These are phyloP conservation scores for Polydrusus cervinus DNA, from an alignment of 2,888 invertebrate genomes.

Conservation along the genomic window DNA sequence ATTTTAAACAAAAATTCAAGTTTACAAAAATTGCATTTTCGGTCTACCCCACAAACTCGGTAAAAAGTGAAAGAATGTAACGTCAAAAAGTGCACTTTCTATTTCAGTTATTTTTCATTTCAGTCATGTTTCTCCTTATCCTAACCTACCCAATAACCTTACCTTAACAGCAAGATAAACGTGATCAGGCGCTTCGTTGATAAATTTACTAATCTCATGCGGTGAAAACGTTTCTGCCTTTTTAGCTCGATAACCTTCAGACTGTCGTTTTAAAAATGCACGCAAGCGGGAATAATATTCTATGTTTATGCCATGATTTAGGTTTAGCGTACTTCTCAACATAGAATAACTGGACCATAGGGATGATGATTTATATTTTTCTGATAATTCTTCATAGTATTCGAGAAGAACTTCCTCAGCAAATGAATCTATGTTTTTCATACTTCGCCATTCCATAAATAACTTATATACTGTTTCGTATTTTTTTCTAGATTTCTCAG, in stretches of 20 bases:
- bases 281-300: conserved; percentile 48
- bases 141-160: conserved; percentile 4
- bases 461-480: conserved; percentile 52
- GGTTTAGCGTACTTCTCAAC: conserved; percentile 20
- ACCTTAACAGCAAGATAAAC: conserved; percentile 52
- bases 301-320: conserved; percentile 47
- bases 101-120: too few species aligned
- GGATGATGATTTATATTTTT: conserved; percentile 29
- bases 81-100: too few species aligned
- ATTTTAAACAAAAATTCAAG: too few species aligned
- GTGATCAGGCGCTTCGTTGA: conserved; percentile 46
- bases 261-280: conserved; percentile 58
- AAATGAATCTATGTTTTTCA: conserved; percentile 45
- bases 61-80: too few species aligned
- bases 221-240: conserved; percentile 61
- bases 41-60: too few species aligned
- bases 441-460: conserved; percentile 56
- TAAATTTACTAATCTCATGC: conserved; percentile 55
- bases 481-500: conserved; percentile 49
- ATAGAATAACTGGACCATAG: conserved; percentile 35
- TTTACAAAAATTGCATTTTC: too few species aligned
- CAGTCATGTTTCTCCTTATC: too few species aligned
- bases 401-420: conserved; percentile 55
- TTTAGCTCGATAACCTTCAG: conserved; percentile 60
- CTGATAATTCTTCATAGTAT: conserved; percentile 54